phyloP scores from a whole-genome alignment of 2,888 invertebrate species.

The Nomada fucata region DNA sequence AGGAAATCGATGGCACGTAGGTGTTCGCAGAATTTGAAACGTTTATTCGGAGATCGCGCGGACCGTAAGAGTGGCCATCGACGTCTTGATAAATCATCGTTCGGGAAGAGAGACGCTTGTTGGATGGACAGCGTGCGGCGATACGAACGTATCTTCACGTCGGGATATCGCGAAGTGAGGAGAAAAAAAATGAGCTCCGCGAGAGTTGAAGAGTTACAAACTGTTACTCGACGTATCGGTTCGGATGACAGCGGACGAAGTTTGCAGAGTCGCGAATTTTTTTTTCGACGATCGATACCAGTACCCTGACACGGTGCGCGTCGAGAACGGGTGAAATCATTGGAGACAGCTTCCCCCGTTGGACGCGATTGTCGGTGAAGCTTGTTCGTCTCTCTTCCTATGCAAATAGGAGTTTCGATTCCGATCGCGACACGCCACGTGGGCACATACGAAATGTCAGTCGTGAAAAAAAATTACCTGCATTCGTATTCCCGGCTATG shows the following conservation, averaged over 20 bases:
- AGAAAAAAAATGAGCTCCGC: neutral
- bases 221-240: neutral
- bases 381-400: slow-evolving; percentile 45
- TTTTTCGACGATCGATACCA: too few species aligned
- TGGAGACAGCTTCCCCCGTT: slow-evolving; percentile 52
- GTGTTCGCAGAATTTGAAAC: neutral
- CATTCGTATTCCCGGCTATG: slow-evolving; percentile 12
- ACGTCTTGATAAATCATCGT: slow-evolving; percentile 4
- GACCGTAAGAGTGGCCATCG: neutral
- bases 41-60: neutral
- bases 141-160: neutral
- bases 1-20: neutral
- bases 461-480: slow-evolving; percentile 48
- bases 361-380: slow-evolving; percentile 30
- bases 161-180: neutral
- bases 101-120: neutral
- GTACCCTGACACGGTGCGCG: neutral
- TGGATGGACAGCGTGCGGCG: neutral
- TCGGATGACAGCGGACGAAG: neutral
- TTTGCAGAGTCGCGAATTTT: too few species aligned
- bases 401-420: slow-evolving; percentile 5
- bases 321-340: slow-evolving; percentile 30
- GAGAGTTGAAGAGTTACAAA: neutral
- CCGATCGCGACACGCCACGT: slow-evolving; percentile 22
- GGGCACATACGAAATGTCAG: slow-evolving; percentile 53